These are phyloP conservation scores for Trichopoda pennipes DNA, from an alignment of 2,888 invertebrate species.

Conservation along the genomic window DNA sequence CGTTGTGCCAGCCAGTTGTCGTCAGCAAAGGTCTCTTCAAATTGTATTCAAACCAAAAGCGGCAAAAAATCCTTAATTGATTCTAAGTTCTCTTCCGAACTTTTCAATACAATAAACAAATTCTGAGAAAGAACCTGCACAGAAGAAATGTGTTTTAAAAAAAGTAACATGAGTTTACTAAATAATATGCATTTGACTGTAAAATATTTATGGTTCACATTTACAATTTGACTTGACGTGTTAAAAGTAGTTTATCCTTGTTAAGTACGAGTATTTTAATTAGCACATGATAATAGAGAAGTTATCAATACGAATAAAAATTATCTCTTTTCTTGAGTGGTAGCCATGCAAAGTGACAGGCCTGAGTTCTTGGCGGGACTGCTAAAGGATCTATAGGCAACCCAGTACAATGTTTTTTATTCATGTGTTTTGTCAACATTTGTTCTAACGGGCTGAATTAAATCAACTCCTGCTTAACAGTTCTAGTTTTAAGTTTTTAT, in stretches of 20 bases:
- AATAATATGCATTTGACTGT: too few species aligned
- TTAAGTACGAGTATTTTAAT: not conserved
- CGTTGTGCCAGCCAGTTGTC: slow-evolving; percentile 34
- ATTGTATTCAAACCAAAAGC: not conserved
- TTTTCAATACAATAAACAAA: not conserved
- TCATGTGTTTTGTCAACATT: too few species aligned
- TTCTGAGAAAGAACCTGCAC: slow-evolving; percentile 37
- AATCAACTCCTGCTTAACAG: too few species aligned
- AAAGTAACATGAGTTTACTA: slow-evolving; percentile 25
- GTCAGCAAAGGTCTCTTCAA: not conserved
- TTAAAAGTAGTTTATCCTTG: slow-evolving; percentile 11
- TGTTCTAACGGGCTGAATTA: too few species aligned
- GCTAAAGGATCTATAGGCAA: too few species aligned
- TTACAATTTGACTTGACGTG: slow-evolving; percentile 37
- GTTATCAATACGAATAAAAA: too few species aligned
- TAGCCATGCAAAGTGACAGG: too few species aligned
- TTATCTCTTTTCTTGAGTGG: too few species aligned
- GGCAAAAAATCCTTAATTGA: not conserved
- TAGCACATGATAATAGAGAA: too few species aligned
- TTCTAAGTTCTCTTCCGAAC: slow-evolving; percentile 32
- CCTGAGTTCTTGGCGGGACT: too few species aligned
- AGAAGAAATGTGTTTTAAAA: slow-evolving; percentile 42
- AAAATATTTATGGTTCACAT: slow-evolving; percentile 45
- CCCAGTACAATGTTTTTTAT: too few species aligned
- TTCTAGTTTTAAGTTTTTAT: too few species aligned